Conservation (phyloP, 2,888 invertebrate species). For the Ormyrus thymus region DNA sequence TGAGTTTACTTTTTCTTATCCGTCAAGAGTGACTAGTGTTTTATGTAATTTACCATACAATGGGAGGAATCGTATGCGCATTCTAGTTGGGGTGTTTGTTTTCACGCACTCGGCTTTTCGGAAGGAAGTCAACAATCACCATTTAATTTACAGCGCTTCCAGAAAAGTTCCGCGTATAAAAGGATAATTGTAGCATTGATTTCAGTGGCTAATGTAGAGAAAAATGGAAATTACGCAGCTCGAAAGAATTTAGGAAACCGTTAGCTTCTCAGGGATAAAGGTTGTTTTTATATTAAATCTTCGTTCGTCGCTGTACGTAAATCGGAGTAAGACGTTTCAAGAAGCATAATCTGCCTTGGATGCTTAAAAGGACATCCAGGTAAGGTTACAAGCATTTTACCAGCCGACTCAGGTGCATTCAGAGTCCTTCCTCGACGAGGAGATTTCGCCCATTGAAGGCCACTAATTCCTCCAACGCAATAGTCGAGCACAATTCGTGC, state of each 20-base stretch:
- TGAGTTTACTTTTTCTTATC: conserved; percentile 12
- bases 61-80: neutral
- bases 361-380: too few species aligned
- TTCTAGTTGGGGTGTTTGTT: neutral
- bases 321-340: too few species aligned
- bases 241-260: neutral
- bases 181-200: conserved; percentile 19
- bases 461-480: too few species aligned
- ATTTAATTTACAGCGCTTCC: conserved; percentile 16
- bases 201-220: conserved; percentile 18
- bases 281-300: too few species aligned
- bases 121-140: conserved; percentile 1
- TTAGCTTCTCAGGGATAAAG: neutral
- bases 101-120: neutral
- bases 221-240: conserved; percentile 7
- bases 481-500: neutral
- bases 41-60: conserved; percentile 31
- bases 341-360: too few species aligned
- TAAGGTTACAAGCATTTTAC: too few species aligned
- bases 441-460: too few species aligned
- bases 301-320: too few species aligned
- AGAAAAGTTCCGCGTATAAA: neutral
- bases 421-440: too few species aligned
- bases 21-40: conserved; percentile 27
- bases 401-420: too few species aligned